Base-by-base conservation (phyloP, 2,797 vertebrate species). In the Coendou prehensilis region DNA sequence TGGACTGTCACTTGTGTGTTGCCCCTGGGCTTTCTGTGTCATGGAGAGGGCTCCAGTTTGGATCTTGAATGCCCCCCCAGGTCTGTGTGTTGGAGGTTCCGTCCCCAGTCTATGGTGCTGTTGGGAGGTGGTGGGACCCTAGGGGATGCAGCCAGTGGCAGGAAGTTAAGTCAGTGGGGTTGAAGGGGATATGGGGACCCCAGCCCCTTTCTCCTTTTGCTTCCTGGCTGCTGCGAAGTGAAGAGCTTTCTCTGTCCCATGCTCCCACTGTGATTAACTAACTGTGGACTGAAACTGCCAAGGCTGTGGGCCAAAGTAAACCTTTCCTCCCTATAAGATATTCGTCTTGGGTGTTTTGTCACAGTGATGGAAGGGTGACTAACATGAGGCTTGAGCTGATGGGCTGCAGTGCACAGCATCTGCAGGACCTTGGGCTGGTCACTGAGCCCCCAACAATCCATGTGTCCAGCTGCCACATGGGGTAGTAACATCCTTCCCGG, bases 301-400 rank as follows among this genome's bases (percentile, higher is more conserved):
- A 1, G 47, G 47, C 75, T 78, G 75, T 50, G 47, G 23, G 8
- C 13, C 28, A 47, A 14, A 7, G 61, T 57, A 28, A 47, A 37
- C 33, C n/a, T 63, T n/a, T 54, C 78, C 14, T 82, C n/a, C n/a
- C 9, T 63, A 28, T 2, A n/a, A 64, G 64, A 33, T 7, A 1
- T 63, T 73, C 45, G 26, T 45, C 45, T 76, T 47, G 15, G 6
- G 26, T 41, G 7, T 73, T 81, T 50, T 41, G 41, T 73, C 13
- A n/a, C 15, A 71, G 56, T 1, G 6, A 63, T 33, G 56, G 15
- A 54, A 71, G 13, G 47, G 20, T 41, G 22, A 26, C 63, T 56
- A 6, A 3, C 15, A 15, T 10, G 2, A 47, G 50, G n/a, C 3
- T 6, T 28, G 78, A 85, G 73, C 22, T 18, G 9, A 0, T 1